Base-by-base conservation (phyloP, 2,113 vertebrate species). In the Ellobius talpinus region DNA sequence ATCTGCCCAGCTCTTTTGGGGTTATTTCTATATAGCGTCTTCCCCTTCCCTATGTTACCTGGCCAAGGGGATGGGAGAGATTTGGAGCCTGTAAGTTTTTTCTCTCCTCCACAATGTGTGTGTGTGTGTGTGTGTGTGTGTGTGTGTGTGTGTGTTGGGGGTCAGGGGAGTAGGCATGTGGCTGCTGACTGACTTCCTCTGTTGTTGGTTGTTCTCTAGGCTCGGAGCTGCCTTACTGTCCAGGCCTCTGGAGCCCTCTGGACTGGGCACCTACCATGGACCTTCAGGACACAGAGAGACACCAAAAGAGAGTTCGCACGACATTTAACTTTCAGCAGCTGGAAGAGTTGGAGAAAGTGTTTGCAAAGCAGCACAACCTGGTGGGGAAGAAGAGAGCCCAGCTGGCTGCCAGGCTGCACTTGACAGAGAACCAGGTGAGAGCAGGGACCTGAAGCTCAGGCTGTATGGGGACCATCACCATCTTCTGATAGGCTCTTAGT, bases 311-410 rank as follows among this genome's bases (percentile, higher is more conserved):
- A 47, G 96, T 98, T 42, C 98, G 98, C 84, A 99, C 98, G 0
- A 98, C 99, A 33, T 99, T 99, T 96, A 99, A 98, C 47, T 96
- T 98, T 6, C 98, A 99, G 96, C 99, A 99, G 98, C 98, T 99
- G 97, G 98, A 98, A 77, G 65, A 98, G 66, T 63, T 99, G 98
- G 99, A 99, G 97, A 98, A 98, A 65, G 98, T 98, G 52, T 99
- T 99, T 96, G 98, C 98, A 78, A 98, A 99, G 95, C 99, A 99
- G 97, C 99, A 99, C 85, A 99, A 99, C 96, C 98, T 99, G 97
- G 99, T 99, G 97, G 99, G 99, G 90, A 98, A 98, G 0, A 98
- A 99, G 84, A 96, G 99, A 55, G 98, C 98, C 39, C 98, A 98
- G 91, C 97, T 99, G 97, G 99, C 99, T 14, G 96, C 98, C 19